Evolutionary conservation across 1,140 invertebrate genomes (phyloP), one percentile per base, ranked within the genome.

Genomic region (Steinernema feltiae): DNA sequence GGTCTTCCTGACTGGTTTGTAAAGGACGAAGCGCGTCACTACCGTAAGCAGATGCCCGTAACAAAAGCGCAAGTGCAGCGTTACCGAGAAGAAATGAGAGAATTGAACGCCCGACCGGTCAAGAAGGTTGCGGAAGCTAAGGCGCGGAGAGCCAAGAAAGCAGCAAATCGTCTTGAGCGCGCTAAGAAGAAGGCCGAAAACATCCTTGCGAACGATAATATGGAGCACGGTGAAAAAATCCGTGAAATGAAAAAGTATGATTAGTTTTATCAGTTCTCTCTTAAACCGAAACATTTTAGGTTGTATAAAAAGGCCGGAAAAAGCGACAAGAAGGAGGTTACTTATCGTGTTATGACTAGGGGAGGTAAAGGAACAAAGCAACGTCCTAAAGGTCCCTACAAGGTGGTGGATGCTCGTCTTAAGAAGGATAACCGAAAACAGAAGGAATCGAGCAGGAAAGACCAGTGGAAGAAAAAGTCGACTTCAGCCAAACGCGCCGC

Each of bases 121-220:
- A 99, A 98, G 87, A 99, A 99, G 89, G 93, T 99, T 0, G 91
- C 95, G 79, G 95, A 99, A 89, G 97, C 97, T 0, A 99, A 97
- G 87, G 93, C 94, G 0, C 91, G 97, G 69, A 99, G 24, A 27
- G 53, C 53, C 53, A 15, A 27, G 7, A 63, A 63, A 21, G 53
- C 24, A 15, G 3, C 2, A 15, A 63, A 63, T 21, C 53, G 53
- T 27, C 87, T 98, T 86, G 94, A 97, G 81, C 94, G 92, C 83
- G 95, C 94, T 0, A 94, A 95, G 87, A 99, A 99, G 88, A 95
- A 94, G 87, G 92, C 94, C 0, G 95, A 99, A 87, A 89, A 90
- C 21, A 89, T 99, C 15, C 91, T 96, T 87, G 94, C 98, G 48
- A 94, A 93, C 86, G 89, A 90, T 0, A 95, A 97, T 80, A 91